phyloP scores from a whole-genome alignment of 2,888 invertebrate genomes.

The Drosophila pseudotalamancana region DNA sequence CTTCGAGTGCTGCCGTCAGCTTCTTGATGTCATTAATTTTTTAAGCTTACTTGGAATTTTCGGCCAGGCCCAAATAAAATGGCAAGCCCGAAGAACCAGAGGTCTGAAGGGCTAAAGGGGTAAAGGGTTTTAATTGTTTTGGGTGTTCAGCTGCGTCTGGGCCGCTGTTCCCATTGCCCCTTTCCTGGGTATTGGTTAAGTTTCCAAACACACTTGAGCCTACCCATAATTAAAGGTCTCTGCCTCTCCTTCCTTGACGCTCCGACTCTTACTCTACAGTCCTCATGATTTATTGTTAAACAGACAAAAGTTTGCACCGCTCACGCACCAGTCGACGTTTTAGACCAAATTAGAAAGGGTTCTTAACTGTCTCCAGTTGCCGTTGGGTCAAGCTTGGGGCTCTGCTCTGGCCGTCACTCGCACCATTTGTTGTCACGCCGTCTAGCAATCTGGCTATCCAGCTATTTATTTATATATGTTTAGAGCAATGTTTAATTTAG shows the following conservation, averaged over 20 bases:
- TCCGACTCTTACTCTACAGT: conserved; percentile 23
- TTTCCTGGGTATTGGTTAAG: conserved; percentile 49
- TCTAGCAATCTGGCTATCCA: no score
- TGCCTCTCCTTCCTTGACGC: conserved; percentile 2
- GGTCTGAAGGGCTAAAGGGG: no score
- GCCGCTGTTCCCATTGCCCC: neutral
- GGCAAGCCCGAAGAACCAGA: conserved; percentile 79
- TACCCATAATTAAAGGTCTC: conserved; percentile 75
- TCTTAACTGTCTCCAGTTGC: conserved; percentile 46
- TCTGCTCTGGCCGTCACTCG: conserved; percentile 21
- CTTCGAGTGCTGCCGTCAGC: conserved; percentile 42
- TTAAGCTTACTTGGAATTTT: conserved; percentile 77
- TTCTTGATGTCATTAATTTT: conserved; percentile 81
- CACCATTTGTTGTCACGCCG: conserved; percentile 75
- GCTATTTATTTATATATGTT: conserved; percentile 78
- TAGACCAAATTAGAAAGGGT: conserved; percentile 72
- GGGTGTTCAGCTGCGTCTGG: conserved; percentile 56
- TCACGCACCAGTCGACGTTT: conserved; percentile 43
- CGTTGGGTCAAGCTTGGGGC: conserved; percentile 24
- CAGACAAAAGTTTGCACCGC: conserved; percentile 66
- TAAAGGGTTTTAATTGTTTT: conserved; percentile 79
- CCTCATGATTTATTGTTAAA: conserved; percentile 78
- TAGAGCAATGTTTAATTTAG: conserved; percentile 82
- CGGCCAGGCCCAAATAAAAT: conserved; percentile 62
- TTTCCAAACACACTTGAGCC: conserved; percentile 72